phyloP scores from a whole-genome alignment of 2,113 vertebrate genomes.

The rabbit (Oryctolagus cuniculus) region mOryCun1.1 NC_091452.1:21485001-21485500 shows the following conservation, averaged over 20 bases:
- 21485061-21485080: neutral
- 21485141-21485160: slow-evolving; percentile 1
- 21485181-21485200: neutral
- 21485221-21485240: neutral
- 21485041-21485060: no score
- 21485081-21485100: slow-evolving; percentile 9
- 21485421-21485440: neutral
- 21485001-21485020: neutral
- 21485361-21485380: neutral
- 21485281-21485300: neutral
- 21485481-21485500: neutral
- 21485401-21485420: neutral
- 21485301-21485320: neutral
- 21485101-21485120: neutral
- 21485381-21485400: neutral
- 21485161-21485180: neutral
- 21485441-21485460: slow-evolving; percentile 18
- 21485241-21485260: neutral
- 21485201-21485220: neutral
- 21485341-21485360: neutral
- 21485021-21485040: no score
- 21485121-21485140: slow-evolving; percentile 28
- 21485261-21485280: slow-evolving; percentile 12
- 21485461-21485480: slow-evolving; percentile 13
- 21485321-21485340: neutral